Evolutionary conservation across 2,113 vertebrate species (phyloP), one percentile per base, ranked within the genome.

Genomic region (Gasterosteus nipponicus): DNA sequence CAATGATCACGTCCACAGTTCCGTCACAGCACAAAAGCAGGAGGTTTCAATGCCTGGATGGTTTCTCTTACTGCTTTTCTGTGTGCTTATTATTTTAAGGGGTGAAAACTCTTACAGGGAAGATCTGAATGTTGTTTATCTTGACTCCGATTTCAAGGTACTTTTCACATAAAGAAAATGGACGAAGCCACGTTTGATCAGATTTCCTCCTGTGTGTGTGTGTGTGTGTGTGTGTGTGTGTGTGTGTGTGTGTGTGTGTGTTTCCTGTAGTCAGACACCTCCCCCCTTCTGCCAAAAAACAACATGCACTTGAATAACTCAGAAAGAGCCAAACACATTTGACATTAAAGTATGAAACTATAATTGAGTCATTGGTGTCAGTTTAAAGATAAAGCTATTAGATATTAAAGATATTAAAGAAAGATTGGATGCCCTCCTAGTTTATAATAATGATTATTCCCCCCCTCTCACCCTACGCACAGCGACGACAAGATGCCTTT

Each of bases 261-360:
- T 56, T 44, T 29, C 51, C 61, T 46, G 38, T 29, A 11, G 19
- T 10, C 10, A 26, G 12, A 49, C 62, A 19, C 49, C 51, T n/a
- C 39, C 39, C 22, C 16, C 42, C 47, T 26, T 72, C 12, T 69
- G 53, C 38, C 58, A 65, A 65, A 62, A 65, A 33, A 35, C 57
- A 57, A 31, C 64, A 77, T 42, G n/a, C 2, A 49, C 64, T 65
- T 61, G 22, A 69, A 56, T 58, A 51, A 64, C 38, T 60, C 33
- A 46, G 46, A 11, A 26, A 69, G 22, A 81, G 44, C 44, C 46
- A 56, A 60, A 66, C 68, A n/a, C 46, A 2, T 60, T 39, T 4
- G 2, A 47, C 66, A 74, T 35, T 77, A 26, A 76, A 67, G 19
- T 46, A 62, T 80, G 31, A 76, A 51, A 69, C 38, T 44, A 3